A percentile compares a stretch with the other conserved stretches of the same genome.
Conservation (phyloP, 2,113 vertebrate species). For the Aptenodytes patagonicus region DNA sequence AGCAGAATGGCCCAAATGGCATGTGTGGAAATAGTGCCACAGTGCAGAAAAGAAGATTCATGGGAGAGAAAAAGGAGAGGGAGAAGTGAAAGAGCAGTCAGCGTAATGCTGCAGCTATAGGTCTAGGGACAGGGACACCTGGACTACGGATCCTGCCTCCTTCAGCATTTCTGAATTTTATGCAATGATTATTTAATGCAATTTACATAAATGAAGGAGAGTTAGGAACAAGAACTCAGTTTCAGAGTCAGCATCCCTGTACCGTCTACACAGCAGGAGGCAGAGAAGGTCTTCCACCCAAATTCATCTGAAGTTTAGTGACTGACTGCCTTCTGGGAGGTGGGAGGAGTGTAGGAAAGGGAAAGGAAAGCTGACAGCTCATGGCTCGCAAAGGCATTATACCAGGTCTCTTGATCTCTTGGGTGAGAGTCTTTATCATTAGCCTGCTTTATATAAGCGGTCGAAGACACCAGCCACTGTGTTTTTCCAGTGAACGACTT, state of each 20-base stretch:
- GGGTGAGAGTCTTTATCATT: background rate
- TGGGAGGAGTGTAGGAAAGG: background rate
- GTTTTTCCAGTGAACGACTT: background rate
- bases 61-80: background rate
- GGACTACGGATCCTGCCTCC: background rate
- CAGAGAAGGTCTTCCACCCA: background rate
- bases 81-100: background rate
- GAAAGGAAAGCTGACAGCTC: background rate
- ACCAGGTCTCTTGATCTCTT: background rate
- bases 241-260: background rate
- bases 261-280: background rate
- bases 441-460: background rate
- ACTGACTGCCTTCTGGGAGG: background rate
- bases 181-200: background rate
- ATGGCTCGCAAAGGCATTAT: background rate
- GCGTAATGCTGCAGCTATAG: background rate
- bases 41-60: background rate
- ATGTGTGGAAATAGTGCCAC: background rate
- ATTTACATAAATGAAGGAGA: background rate
- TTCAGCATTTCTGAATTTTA: background rate
- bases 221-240: background rate
- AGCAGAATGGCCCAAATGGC: background rate
- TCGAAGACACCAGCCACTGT: background rate
- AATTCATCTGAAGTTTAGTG: background rate
- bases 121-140: background rate